Percentiles rank a stretch among this genome's conserved stretches.
Evolutionary conservation across 2,113 vertebrate genomes (phyloP).

Genomic region (Lepidothrix coronata): DNA sequence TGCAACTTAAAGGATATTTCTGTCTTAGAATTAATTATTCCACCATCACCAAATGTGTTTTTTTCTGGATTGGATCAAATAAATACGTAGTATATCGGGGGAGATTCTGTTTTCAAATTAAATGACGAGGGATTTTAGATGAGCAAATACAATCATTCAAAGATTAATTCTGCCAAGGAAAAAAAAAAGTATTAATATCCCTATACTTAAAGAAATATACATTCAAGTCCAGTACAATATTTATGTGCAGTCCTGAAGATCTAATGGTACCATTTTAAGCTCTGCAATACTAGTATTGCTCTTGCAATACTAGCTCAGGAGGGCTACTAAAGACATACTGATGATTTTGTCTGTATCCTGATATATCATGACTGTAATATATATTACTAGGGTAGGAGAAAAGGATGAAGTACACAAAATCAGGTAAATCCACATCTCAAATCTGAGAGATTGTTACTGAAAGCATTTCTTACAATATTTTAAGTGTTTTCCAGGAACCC

Average conservation of each 20-base stretch:
- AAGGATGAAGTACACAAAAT: not conserved
- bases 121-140: not conserved
- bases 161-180: not conserved
- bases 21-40: not conserved
- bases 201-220: not conserved
- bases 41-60: not conserved
- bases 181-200: not conserved
- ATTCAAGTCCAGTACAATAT: not conserved
- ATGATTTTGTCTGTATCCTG: not conserved
- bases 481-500: not conserved
- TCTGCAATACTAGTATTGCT: not conserved
- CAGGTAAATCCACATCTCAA: not conserved
- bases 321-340: not conserved
- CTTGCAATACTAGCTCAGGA: not conserved
- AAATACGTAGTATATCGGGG: not conserved
- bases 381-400: not conserved
- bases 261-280: not conserved
- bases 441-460: not conserved
- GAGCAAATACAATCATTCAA: not conserved
- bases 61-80: not conserved
- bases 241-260: not conserved
- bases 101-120: not conserved
- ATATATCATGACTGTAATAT: not conserved
- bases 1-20: not conserved
- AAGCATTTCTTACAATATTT: not conserved